These are phyloP conservation scores for Drosophila picticornis DNA, from an alignment of 2,888 invertebrate species.

Conservation along the genomic window DNA sequence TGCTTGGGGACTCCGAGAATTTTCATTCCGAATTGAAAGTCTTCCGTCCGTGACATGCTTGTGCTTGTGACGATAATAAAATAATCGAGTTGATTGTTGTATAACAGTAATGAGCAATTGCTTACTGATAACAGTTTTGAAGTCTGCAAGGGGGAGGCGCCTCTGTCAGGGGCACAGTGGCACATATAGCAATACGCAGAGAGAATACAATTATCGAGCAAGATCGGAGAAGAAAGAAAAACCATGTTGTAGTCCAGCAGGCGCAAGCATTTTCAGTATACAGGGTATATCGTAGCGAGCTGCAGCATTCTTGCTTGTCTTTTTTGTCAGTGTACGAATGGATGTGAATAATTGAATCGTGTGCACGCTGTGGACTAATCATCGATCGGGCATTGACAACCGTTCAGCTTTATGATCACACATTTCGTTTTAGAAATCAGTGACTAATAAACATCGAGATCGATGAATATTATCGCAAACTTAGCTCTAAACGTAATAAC, in stretches of 20 bases:
- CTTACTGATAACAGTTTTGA: slow-evolving; percentile 18
- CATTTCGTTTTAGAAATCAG: slow-evolving; percentile 4
- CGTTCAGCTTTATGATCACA: slow-evolving; percentile 26
- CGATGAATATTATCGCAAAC: background rate
- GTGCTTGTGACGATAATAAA: background rate
- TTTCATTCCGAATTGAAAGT: background rate
- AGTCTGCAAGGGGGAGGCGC: slow-evolving; percentile 11
- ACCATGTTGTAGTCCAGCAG: background rate
- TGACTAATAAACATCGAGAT: background rate
- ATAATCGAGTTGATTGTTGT: slow-evolving; percentile 13
- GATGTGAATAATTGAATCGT: slow-evolving; percentile 9
- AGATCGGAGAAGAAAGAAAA: background rate
- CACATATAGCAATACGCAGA: background rate
- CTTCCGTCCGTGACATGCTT: background rate
- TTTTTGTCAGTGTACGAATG: background rate
- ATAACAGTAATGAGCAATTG: slow-evolving; percentile 8
- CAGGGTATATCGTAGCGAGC: background rate
- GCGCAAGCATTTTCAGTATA: background rate
- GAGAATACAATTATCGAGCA: background rate
- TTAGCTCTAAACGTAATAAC: background rate
- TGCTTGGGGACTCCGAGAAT: background rate
- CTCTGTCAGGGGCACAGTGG: slow-evolving; percentile 8
- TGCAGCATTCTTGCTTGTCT: background rate
- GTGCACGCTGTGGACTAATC: slow-evolving; percentile 19
- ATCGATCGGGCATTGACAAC: background rate